Percentiles rank a stretch among this genome's conserved stretches.
These are phyloP conservation scores for Lophotis ruficrista DNA, from an alignment of 2,113 vertebrate species.

Conservation along the genomic window DNA sequence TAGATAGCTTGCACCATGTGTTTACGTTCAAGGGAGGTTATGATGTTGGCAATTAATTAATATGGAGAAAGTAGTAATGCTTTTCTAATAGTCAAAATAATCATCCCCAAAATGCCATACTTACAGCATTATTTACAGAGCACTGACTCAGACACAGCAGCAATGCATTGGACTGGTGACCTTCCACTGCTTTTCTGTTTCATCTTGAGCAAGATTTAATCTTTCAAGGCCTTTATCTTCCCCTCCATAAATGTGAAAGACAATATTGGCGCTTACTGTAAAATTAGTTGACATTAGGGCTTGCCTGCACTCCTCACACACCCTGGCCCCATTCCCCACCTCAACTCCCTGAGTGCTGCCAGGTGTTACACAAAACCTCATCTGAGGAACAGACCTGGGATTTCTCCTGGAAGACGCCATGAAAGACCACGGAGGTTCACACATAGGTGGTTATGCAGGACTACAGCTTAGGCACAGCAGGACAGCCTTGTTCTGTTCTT, in stretches of 20 bases:
- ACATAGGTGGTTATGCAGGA: accelerated
- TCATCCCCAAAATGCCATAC: background rate
- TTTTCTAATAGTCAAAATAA: background rate
- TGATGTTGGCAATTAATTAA: background rate
- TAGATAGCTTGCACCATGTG: background rate
- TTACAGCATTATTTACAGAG: background rate
- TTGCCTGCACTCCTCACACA: background rate
- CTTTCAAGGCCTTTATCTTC: background rate
- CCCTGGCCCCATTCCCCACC: background rate
- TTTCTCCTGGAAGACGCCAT: background rate
- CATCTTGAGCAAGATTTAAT: background rate
- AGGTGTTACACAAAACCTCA: background rate
- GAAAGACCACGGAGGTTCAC: background rate
- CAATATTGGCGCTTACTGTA: background rate
- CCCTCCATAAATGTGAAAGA: background rate
- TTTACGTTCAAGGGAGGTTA: conserved; percentile 3
- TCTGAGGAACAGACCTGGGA: background rate
- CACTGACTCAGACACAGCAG: background rate
- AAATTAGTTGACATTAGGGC: background rate
- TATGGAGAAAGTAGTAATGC: background rate
- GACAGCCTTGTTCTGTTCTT: background rate
- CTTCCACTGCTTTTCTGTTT: background rate
- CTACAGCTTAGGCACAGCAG: background rate
- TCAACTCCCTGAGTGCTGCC: background rate
- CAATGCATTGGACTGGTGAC: background rate